Conservation (phyloP, 2,888 invertebrate genomes). For the Chelonus formosanus region DNA sequence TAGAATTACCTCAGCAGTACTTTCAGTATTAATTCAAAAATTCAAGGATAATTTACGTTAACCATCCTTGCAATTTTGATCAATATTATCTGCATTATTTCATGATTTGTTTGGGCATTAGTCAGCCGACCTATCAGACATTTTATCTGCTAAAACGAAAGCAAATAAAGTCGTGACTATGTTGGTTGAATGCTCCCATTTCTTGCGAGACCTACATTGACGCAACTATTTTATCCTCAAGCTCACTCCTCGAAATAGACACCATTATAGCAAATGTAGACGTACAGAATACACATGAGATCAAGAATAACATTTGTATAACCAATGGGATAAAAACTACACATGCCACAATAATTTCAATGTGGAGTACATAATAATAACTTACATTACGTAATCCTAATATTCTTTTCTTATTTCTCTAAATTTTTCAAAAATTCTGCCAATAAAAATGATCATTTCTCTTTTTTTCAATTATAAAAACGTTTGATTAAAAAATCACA, state of each 20-base stretch:
- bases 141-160: not conserved
- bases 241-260: slow-evolving; percentile 18
- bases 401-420: not conserved
- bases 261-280: slow-evolving; percentile 17
- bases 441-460: not conserved
- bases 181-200: slow-evolving; percentile 16
- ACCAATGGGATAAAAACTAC: not conserved
- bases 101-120: not conserved
- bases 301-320: slow-evolving; percentile 19
- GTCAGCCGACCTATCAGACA: not conserved
- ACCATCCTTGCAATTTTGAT: no score
- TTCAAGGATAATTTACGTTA: no score
- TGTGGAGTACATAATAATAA: not conserved
- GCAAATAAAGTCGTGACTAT: slow-evolving; percentile 1
- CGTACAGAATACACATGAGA: slow-evolving; percentile 4
- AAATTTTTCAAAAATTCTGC: no score
- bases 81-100: not conserved
- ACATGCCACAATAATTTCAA: no score
- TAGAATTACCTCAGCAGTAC: no score
- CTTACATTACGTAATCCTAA: not conserved
- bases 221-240: slow-evolving; percentile 23
- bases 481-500: no score
- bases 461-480: no score
- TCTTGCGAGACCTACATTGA: slow-evolving; percentile 19
- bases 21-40: no score